Percentiles rank a stretch among this genome's conserved stretches.
phyloP scores from a whole-genome alignment of 1,140 invertebrate genomes.

The Lepidotrigona ventralis region DNA sequence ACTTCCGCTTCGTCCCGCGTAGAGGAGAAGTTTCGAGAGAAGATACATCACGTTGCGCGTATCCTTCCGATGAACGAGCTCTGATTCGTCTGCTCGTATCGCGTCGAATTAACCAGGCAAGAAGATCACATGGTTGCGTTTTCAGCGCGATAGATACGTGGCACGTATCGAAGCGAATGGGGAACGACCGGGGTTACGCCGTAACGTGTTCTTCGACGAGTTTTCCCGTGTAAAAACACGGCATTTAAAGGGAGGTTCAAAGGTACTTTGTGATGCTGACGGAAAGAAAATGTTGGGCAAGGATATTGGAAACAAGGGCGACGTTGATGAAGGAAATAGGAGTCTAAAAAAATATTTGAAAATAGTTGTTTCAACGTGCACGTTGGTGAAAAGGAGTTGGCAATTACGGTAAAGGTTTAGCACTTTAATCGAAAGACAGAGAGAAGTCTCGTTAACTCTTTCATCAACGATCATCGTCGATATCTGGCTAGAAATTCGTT shows the following conservation, averaged over 20 bases:
- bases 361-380: background rate
- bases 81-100: background rate
- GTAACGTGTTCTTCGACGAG: background rate
- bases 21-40: constrained; percentile 7
- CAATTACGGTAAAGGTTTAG: background rate
- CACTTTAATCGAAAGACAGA: background rate
- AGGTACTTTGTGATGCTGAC: background rate
- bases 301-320: background rate
- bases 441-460: background rate
- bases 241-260: background rate
- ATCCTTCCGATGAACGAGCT: background rate
- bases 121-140: constrained; percentile 3
- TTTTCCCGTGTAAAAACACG: background rate
- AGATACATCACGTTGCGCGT: background rate
- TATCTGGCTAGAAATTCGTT: background rate
- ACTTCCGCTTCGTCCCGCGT: too few species aligned
- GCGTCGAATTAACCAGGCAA: constrained; percentile 9
- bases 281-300: background rate
- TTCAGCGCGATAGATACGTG: background rate
- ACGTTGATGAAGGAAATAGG: background rate
- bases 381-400: background rate
- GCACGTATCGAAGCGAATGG: background rate
- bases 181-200: background rate
- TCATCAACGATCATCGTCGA: background rate
- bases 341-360: background rate